A percentile compares a stretch with the other conserved stretches of the same genome.
phyloP scores from a whole-genome alignment of 2,113 vertebrate genomes.

The Sporophila hypoxantha region DNA sequence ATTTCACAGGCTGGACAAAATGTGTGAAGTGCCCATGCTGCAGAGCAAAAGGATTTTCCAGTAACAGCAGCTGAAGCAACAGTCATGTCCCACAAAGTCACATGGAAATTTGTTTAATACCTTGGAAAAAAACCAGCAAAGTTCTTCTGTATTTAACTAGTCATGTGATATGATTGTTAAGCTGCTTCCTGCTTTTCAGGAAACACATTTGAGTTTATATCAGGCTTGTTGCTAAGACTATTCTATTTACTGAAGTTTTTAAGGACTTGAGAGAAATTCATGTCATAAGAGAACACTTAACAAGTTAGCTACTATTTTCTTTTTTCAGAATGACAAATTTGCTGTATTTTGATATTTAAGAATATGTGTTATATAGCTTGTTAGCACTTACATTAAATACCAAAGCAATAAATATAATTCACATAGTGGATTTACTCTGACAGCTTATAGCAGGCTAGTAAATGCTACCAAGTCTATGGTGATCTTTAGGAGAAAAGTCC shows the following conservation, averaged over 20 bases:
- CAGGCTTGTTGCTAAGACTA: constrained; percentile 5
- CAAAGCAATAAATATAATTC: neutral
- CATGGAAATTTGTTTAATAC: constrained; percentile 24
- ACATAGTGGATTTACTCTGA: neutral
- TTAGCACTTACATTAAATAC: neutral
- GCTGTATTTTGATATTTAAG: neutral
- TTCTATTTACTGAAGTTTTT: neutral
- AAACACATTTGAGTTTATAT: constrained; percentile 25
- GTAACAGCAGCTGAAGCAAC: neutral
- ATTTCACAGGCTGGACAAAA: neutral
- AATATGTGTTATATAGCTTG: neutral
- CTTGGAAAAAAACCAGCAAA: neutral
- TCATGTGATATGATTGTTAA: constrained; percentile 47
- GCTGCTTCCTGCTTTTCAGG: constrained; percentile 60
- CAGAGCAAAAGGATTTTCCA: neutral
- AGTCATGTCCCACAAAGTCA: neutral
- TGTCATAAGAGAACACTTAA: neutral
- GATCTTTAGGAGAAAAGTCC: neutral
- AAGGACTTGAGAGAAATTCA: neutral
- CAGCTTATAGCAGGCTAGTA: neutral
- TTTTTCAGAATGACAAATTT: neutral
- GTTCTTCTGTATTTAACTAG: constrained; percentile 16
- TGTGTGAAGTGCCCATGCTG: neutral
- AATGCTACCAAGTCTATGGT: neutral
- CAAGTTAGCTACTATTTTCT: neutral